Conservation (phyloP, 2,888 invertebrate species). For the Drosophila subsilvestris region DNA sequence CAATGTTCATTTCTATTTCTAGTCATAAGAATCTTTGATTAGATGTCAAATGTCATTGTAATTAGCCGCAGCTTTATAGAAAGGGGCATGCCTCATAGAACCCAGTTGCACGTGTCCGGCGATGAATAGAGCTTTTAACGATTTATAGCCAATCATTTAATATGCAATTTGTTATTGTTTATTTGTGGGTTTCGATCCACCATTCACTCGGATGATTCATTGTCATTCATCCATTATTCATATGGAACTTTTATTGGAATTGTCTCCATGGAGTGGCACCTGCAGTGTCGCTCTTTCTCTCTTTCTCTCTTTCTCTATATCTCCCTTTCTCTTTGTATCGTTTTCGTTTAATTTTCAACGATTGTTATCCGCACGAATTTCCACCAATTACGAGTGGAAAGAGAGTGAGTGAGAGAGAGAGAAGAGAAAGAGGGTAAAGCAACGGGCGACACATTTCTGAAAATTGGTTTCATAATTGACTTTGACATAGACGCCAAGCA, state of each 20-base stretch:
- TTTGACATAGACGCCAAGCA: constrained; percentile 64
- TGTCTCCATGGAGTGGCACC: constrained; percentile 5
- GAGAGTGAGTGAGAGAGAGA: neutral
- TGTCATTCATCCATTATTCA: constrained; percentile 53
- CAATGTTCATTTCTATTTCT: constrained; percentile 29
- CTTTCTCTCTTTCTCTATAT: neutral
- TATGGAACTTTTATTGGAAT: constrained; percentile 28
- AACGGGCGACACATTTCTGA: constrained; percentile 11
- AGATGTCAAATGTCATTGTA: constrained; percentile 46
- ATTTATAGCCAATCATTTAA: constrained; percentile 49
- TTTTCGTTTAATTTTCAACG: constrained; percentile 17
- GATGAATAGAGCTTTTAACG: constrained; percentile 2
- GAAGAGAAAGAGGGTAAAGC: neutral
- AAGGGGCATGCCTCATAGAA: neutral
- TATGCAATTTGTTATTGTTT: constrained; percentile 53
- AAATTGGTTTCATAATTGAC: constrained; percentile 62
- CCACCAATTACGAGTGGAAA: constrained; percentile 46
- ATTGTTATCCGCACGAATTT: constrained; percentile 44
- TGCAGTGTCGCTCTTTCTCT: neutral
- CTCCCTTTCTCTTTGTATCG: neutral
- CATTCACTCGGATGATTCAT: constrained; percentile 53
- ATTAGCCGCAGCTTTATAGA: constrained; percentile 29
- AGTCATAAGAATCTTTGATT: constrained; percentile 25
- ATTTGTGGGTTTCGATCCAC: constrained; percentile 20
- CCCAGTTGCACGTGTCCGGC: constrained; percentile 7